Base-by-base conservation (phyloP, 37 sponge, comb jelly and placozoan genomes). In the Eunapius fragilis region DNA sequence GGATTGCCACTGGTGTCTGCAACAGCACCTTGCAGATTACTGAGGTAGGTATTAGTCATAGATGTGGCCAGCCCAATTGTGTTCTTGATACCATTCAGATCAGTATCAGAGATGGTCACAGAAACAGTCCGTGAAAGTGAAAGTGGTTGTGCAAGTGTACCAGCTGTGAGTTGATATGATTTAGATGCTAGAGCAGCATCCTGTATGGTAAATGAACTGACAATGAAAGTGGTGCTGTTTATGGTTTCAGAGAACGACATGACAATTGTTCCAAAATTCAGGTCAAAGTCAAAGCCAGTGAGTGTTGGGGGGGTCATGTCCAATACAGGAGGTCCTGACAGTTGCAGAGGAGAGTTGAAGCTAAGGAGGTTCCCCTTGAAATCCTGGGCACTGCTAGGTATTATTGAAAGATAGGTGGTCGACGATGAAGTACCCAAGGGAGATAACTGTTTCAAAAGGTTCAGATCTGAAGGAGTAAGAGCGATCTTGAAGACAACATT, bases 201-300 rank as follows among this genome's bases (percentile, higher is more conserved):
- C 75, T 85, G 91, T 12, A 94, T 41, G 22, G 72, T 87, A 32
- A 94, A 68, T 30, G 79, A 37, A n/a, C 82, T 48, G 23, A 87
- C 79, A 72, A 83, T 33, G 3, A 96, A 37, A 33, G 70, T 87
- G 25, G 72, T 72, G 28, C 79, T 83, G 33, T 75, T 38, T 25
- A 96, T 88, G 37, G 91, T 88, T 70, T 96, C 96, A 72, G 91
- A 90, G 91, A 96, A 96, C 2, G 91, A 84, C 9, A 96, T 25
- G 37, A 80, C 70, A 9, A 96, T 70, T 22, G 19, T 37, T 74
- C 91, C 91, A 41, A 37, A 37, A 49, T 90, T 80, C 30, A 90
- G 58, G 74, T 94, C 88, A 48, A 94, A 82, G 69, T 76, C 58
- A 74, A 94, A 94, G 70, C 30, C 37, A 17, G 71, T 47, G 9